These are phyloP conservation scores for Oxygymnocypris stewartii DNA, from an alignment of 2,113 vertebrate genomes.

Conservation along the genomic window DNA sequence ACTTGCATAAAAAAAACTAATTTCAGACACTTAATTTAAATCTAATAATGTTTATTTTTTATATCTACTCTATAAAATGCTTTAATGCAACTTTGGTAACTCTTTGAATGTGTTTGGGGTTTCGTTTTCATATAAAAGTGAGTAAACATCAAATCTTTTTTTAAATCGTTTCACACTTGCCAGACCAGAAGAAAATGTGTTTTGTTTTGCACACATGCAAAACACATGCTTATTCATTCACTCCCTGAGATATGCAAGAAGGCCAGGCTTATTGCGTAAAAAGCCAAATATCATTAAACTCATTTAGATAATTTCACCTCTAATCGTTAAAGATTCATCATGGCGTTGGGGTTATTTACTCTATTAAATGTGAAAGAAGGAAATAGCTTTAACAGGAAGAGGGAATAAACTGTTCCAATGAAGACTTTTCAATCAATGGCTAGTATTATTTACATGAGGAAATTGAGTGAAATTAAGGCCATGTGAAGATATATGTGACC, in stretches of 20 bases:
- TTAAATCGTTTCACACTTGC: conserved; percentile 53
- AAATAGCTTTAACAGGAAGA: conserved; percentile 17
- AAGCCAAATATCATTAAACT: conserved; percentile 45
- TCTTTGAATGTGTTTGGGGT: conserved; percentile 50
- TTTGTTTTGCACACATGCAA: conserved; percentile 56
- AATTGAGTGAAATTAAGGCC: conserved; percentile 8
- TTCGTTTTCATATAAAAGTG: conserved; percentile 59
- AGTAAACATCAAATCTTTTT: conserved; percentile 54
- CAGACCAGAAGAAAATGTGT: conserved; percentile 53
- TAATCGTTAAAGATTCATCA: conserved; percentile 31
- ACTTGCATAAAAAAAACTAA: conserved; percentile 64
- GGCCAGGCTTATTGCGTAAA: background rate
- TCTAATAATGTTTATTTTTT: conserved; percentile 54
- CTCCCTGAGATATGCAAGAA: background rate
- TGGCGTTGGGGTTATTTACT: conserved; percentile 31
- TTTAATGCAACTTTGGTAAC: conserved; percentile 46
- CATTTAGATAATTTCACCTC: conserved; percentile 35
- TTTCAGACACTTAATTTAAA: conserved; percentile 70
- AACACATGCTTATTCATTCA: conserved; percentile 44
- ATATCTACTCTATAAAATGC: conserved; percentile 55
- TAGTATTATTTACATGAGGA: conserved; percentile 20
- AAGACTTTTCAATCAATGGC: conserved; percentile 21
- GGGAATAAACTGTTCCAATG: background rate
- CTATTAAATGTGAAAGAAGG: conserved; percentile 25
- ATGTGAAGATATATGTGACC: background rate